These are phyloP conservation scores for Hormaphis cornu DNA, from an alignment of 1,140 invertebrate genomes.

Conservation along the genomic window DNA sequence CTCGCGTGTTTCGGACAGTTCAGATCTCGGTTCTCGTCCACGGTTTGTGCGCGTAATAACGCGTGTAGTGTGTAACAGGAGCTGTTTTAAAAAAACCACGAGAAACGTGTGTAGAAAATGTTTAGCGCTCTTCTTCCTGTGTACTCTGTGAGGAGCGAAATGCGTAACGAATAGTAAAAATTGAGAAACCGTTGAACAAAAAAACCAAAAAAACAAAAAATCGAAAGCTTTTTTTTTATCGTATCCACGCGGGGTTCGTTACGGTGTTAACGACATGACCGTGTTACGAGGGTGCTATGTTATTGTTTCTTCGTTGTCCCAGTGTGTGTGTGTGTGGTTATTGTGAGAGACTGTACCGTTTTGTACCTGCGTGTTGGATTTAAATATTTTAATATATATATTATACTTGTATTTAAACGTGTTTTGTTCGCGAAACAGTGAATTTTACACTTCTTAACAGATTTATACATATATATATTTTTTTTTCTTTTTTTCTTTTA, in stretches of 20 bases:
- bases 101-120: background rate
- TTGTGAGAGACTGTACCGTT: slow-evolving; percentile 29
- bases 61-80: background rate
- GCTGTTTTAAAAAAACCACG: slow-evolving; percentile 19
- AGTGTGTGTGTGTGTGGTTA: slow-evolving; percentile 27
- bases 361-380: slow-evolving; percentile 31
- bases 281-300: slow-evolving; percentile 5
- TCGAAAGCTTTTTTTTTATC: no score
- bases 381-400: slow-evolving; percentile 12
- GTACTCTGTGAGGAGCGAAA: no score
- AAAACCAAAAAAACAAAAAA: no score
- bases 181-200: no score
- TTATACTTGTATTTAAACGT: slow-evolving; percentile 2
- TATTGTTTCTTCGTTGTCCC: slow-evolving; percentile 16
- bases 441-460: slow-evolving; percentile 26
- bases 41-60: no score
- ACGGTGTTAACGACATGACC: no score
- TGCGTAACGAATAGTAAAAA: no score
- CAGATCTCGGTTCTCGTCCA: no score
- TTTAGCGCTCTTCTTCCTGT: background rate
- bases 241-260: no score
- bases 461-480: slow-evolving; percentile 13
- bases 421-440: slow-evolving; percentile 15
- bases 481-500: slow-evolving; percentile 17
- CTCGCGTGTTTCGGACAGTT: no score